These are phyloP conservation scores for Patella vulgata DNA, from an alignment of 1,140 invertebrate genomes.

Conservation along the genomic window DNA sequence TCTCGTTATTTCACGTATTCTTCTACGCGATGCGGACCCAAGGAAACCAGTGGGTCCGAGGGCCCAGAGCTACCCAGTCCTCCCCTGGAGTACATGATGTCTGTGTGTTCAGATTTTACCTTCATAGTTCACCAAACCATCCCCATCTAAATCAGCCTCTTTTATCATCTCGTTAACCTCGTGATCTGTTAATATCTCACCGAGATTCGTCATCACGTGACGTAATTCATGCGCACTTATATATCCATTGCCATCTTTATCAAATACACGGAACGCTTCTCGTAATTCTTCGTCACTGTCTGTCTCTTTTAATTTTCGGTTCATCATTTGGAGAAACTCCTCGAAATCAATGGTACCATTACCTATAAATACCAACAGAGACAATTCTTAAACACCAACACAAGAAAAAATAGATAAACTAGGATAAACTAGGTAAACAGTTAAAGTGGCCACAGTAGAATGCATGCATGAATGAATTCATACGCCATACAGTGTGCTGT, in stretches of 20 bases:
- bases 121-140: slow-evolving; percentile 66
- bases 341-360: slow-evolving; percentile 68
- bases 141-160: slow-evolving; percentile 89
- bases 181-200: slow-evolving; percentile 89
- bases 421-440: no score
- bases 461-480: no score
- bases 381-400: no score
- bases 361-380: no score
- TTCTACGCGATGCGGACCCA: no score
- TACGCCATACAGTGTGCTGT: no score
- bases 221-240: slow-evolving; percentile 95
- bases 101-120: slow-evolving; percentile 24
- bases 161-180: slow-evolving; percentile 94
- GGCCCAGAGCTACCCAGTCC: no score
- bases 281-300: slow-evolving; percentile 98
- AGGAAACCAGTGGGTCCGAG: no score
- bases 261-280: no score
- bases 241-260: slow-evolving; percentile 91
- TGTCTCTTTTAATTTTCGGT: slow-evolving; percentile 98
- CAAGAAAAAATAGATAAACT: no score
- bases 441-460: no score
- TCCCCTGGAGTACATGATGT: background rate
- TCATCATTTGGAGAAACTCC: slow-evolving; percentile 93
- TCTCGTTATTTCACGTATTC: no score
- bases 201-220: slow-evolving; percentile 92